Evolutionary conservation across 2,113 vertebrate species (phyloP), one percentile per base, ranked within the genome.

Genomic region (Galemys pyrenaicus): DNA sequence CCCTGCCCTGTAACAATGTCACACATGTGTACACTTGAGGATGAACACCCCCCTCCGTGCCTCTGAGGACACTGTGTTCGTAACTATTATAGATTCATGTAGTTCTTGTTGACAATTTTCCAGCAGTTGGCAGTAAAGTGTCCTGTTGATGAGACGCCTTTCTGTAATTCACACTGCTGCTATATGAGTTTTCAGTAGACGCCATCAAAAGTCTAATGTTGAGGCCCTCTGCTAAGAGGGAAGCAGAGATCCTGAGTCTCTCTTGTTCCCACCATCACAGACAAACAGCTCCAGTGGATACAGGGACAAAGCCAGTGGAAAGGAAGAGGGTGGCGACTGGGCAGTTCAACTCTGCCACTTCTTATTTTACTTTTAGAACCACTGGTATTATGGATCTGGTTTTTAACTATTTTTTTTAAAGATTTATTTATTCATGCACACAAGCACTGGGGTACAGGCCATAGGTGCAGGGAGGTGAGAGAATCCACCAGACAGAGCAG

Each of bases 11-110:
- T n/a, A n/a, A n/a, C n/a, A n/a, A 17, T 6, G 2, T 26, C 19
- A 35, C 12, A 2, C 6, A 2, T 6, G 0, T 16, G 60, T 58
- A 11, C 4, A 0, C 24, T 9, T 12, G 51, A 58, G 28, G 28
- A 49, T 19, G 9, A 46, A 8, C 0, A 0, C 15, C 24, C 20
- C 5, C 68, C 41, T 60, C 10, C 65, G 3, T 51, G 39, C 41
- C 46, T 28, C 51, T 2, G 6, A 19, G 46, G 30, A 3, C 46
- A 41, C 39, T 26, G 9, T n/a, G n/a, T 26, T 84, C 22, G 17
- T 1, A 51, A 56, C 49, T 44, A 8, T 5, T 24, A 4, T 30
- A 30, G 58, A 39, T 70, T 51, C 20, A 10, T 65, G 30, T 39
- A 17, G 20, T 39, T 17, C 24, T 58, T 56, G n/a, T 0, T 62